Base-by-base conservation (phyloP, 2,888 invertebrate species). In the Cynaeus angustus region DNA sequence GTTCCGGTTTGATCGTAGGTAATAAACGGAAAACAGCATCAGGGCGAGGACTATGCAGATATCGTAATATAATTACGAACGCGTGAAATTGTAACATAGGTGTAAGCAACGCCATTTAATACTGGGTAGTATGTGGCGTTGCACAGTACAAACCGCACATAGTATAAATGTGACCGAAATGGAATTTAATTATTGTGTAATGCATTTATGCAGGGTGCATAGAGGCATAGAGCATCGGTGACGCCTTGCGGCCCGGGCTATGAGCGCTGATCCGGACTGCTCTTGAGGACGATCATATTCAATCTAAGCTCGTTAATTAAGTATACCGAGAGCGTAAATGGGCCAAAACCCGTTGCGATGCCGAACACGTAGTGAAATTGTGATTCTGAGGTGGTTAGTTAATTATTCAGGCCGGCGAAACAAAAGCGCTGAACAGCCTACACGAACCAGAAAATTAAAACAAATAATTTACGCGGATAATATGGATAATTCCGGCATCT, bases 161-260 rank as follows among this genome's bases (percentile, higher is more conserved):
- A 82, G 78, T 82, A 81, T 82, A 83, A 83, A 83, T 83, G 82
- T 80, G 80, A 81, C 81, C 80, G 79, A 83, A 84, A 83, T 82
- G 84, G 83, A 84, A 84, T 85, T 84, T 84, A 83, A 85, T 85
- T 85, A 84, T 83, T 81, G 83, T 78, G 78, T 82, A 83, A 83
- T 82, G 82, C 82, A 82, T 83, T 84, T 82, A 80, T 81, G 81
- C 80, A 78, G 76, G 78, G 73, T 77, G 78, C 73, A 75, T 66
- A 68, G 56, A 65, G 50, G 53, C 21, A 55, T 53, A 56, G 64
- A 52, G 58, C 46, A 68, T 41, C 38, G 30, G 46, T 61, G 62
- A 67, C 48, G 56, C 75, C 78, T 77, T 78, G 78, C 74, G 77
- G 79, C 75, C 76, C 75, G 74, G 76, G 74, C 76, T 70, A 70